Percentiles rank a stretch among this genome's conserved stretches.
These are phyloP conservation scores for Eulemur rubriventer DNA, from an alignment of 2,797 vertebrate genomes.

Conservation along the genomic window DNA sequence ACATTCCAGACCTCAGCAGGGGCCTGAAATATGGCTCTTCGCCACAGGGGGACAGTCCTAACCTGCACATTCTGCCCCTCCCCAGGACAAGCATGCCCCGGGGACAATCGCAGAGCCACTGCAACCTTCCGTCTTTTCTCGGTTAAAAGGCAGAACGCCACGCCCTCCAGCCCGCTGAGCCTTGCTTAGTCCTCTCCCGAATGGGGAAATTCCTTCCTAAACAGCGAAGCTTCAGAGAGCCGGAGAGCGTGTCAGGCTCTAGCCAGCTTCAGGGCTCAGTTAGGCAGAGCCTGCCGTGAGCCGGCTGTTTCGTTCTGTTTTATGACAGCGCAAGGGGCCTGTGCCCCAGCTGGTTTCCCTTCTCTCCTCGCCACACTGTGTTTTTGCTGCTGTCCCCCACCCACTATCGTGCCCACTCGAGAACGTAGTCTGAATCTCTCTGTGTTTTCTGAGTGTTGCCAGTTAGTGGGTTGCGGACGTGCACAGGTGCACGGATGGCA, in stretches of 20 bases:
- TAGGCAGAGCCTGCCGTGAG: background rate
- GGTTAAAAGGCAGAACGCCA: slow-evolving; percentile 44
- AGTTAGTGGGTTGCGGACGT: background rate
- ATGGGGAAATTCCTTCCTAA: slow-evolving; percentile 50
- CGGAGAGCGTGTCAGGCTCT: background rate
- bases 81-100: slow-evolving; percentile 72
- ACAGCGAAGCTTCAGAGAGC: slow-evolving; percentile 46
- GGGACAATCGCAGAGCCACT: slow-evolving; percentile 67
- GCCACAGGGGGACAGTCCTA: slow-evolving; percentile 6
- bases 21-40: slow-evolving; percentile 75
- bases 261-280: background rate
- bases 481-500: background rate
- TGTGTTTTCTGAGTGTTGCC: background rate
- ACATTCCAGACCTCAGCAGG: slow-evolving; percentile 75
- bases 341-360: background rate
- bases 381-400: background rate
- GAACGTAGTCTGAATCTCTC: background rate
- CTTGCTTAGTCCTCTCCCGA: slow-evolving; percentile 64
- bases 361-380: background rate
- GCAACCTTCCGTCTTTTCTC: slow-evolving; percentile 73
- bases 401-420: background rate
- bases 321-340: background rate
- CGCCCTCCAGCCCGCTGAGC: slow-evolving; percentile 38
- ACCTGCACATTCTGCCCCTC: slow-evolving; percentile 72
- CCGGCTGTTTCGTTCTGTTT: background rate